Conservation (phyloP, 2,797 vertebrate genomes). For the Cynopterus sphinx region DNA sequence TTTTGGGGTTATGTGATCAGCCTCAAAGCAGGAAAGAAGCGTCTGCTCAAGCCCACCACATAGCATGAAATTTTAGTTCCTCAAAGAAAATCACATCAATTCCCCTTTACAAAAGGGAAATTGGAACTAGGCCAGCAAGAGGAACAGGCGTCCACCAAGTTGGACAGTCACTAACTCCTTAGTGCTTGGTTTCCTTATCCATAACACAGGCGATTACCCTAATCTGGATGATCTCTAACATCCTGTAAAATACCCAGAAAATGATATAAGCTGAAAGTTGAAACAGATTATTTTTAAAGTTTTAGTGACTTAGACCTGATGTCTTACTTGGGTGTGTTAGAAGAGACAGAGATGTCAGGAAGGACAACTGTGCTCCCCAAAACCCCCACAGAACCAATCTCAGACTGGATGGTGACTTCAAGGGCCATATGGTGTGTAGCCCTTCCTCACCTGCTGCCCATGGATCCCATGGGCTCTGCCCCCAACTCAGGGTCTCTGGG, state of each 20-base stretch:
- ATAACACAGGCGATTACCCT: background rate
- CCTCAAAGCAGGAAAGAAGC: background rate
- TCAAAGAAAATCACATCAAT: background rate
- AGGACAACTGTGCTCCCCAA: background rate
- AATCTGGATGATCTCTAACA: background rate
- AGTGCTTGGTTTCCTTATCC: background rate
- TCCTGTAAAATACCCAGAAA: background rate
- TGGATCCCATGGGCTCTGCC: background rate
- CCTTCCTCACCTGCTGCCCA: background rate
- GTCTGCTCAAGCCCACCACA: background rate
- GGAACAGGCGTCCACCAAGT: fast-evolving
- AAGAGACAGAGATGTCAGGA: background rate
- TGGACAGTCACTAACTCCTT: background rate
- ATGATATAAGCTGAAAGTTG: background rate
- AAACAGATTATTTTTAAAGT: background rate
- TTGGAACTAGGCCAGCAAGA: background rate
- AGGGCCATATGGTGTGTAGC: too few relatives aligned
- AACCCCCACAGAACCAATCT: background rate
- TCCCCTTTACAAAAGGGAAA: background rate
- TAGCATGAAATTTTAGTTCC: background rate
- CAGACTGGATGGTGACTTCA: background rate
- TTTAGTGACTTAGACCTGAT: background rate
- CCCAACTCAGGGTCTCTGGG: background rate
- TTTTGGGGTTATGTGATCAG: background rate
- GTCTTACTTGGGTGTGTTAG: background rate